Evolutionary conservation across 2,888 invertebrate species (phyloP), one percentile per base, ranked within the genome.

Genomic region (Exephanes ischioxanthus): DNA sequence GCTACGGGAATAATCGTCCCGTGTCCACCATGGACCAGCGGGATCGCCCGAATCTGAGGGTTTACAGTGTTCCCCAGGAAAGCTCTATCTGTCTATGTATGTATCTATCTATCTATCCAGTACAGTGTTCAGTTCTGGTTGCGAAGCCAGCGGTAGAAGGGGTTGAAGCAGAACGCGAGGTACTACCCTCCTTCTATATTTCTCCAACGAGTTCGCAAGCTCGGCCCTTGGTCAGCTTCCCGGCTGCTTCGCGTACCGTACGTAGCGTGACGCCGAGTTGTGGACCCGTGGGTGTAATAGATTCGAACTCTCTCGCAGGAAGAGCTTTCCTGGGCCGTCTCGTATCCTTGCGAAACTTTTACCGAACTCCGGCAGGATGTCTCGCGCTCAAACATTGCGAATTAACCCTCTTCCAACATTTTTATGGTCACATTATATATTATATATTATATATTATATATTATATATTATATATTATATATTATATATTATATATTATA

Each of bases 231-330:
- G 87, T 87, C 86, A 87, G 86, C 84, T 78, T 82, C 83, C 78
- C 70, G 80, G 79, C 81, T 70, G 84, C 76, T 73, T 76, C 61
- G 77, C 68, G 87, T 30, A 89, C 86, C 79, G 86, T 85, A 89
- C 86, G 89, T 89, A 86, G 87, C 88, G 87, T 89, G 88, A 89
- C 89, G 87, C 72, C 83, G 85, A 89, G 84, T 88, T 88, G 88
- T 86, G 84, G 87, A 84, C 86, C 87, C 86, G 84, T 77, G 85
- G 86, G 81, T 86, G 87, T 87, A 88, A 89, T 88, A 89, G 87
- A 88, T 89, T 88, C 85, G 66, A 78, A 80, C 82, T 83, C 84
- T 77, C 78, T 37, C 78, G 22, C 75, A 58, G 11, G 58, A 58
- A 58, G 58, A 55, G 66, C 75, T 75, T 19, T 51, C 63, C 41